Percentiles rank a stretch among this genome's conserved stretches.
phyloP scores from a whole-genome alignment of 2,888 invertebrate genomes.

The Cryptocheilus praepositus region DNA sequence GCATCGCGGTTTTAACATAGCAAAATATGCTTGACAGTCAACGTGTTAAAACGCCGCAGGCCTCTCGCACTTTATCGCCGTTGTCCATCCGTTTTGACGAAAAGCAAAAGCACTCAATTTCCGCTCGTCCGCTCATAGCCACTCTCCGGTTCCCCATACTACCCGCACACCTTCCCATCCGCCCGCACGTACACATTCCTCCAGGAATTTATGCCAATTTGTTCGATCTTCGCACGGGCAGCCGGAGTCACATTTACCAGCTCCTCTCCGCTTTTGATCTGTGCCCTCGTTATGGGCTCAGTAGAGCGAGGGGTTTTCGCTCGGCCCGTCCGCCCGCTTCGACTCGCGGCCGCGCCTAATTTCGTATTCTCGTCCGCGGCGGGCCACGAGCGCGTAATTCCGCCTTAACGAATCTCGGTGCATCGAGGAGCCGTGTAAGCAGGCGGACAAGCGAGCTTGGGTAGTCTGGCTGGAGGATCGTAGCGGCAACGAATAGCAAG shows the following conservation, averaged over 20 bases:
- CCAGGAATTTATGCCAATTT: conserved; percentile 68
- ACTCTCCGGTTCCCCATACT: no score
- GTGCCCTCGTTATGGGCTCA: conserved; percentile 64
- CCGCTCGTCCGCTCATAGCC: no score
- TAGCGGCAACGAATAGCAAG: conserved; percentile 29
- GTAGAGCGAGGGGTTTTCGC: conserved; percentile 30
- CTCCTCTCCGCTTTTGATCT: conserved; percentile 63
- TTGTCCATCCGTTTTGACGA: no score
- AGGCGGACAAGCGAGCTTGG: conserved; percentile 7
- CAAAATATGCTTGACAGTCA: no score
- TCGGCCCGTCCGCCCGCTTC: background rate
- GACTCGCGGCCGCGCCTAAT: conserved; percentile 47
- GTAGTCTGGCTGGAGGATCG: conserved; percentile 19
- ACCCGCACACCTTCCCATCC: background rate
- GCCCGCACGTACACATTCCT: conserved; percentile 1
- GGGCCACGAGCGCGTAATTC: conserved; percentile 59
- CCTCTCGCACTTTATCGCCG: no score
- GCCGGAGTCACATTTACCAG: conserved; percentile 44
- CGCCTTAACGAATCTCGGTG: conserved; percentile 61
- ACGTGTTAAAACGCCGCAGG: no score
- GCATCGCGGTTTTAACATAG: no score
- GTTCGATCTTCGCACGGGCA: conserved; percentile 56
- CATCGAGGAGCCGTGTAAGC: conserved; percentile 20
- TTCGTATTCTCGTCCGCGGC: conserved; percentile 56
- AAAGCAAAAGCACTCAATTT: no score